Evolutionary conservation across 2,797 vertebrate genomes (phyloP).

Genomic region (Paedocypris micromegethes): DNA sequence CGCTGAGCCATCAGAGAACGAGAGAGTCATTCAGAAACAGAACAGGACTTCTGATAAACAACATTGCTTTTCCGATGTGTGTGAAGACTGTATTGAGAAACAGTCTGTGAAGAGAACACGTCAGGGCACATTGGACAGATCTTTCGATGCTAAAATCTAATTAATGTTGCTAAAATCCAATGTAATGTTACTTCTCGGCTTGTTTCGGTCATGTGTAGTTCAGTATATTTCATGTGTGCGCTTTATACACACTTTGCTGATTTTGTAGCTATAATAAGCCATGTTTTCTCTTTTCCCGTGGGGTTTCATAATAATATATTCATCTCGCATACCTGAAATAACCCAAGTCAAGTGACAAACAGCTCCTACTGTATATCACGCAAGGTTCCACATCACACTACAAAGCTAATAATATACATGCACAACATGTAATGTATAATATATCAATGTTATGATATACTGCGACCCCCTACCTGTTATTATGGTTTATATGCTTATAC

Average conservation of each 20-base stretch:
- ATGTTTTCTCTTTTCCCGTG: neutral
- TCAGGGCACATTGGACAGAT: no score
- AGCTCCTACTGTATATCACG: slow-evolving; percentile 3
- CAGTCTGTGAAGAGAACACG: no score
- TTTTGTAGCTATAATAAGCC: no score
- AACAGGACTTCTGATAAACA: no score
- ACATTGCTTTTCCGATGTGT: no score
- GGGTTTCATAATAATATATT: slow-evolving; percentile 16
- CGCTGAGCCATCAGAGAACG: no score
- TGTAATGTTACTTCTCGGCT: neutral
- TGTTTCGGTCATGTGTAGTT: neutral
- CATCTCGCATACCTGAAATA: slow-evolving; percentile 2
- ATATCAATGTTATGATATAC: neutral
- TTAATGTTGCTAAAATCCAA: no score
- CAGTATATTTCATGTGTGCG: neutral
- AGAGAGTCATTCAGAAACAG: no score
- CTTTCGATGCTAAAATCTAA: no score
- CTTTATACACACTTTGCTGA: neutral
- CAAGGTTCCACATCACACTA: slow-evolving; percentile 9
- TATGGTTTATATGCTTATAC: no score
- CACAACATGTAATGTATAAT: neutral
- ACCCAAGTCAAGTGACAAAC: neutral
- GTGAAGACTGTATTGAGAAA: no score
- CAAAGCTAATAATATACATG: slow-evolving; percentile 11
- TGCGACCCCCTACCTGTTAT: no score